phyloP scores from a whole-genome alignment of 2,888 invertebrate species.

The Amphiduros pacificus region DNA sequence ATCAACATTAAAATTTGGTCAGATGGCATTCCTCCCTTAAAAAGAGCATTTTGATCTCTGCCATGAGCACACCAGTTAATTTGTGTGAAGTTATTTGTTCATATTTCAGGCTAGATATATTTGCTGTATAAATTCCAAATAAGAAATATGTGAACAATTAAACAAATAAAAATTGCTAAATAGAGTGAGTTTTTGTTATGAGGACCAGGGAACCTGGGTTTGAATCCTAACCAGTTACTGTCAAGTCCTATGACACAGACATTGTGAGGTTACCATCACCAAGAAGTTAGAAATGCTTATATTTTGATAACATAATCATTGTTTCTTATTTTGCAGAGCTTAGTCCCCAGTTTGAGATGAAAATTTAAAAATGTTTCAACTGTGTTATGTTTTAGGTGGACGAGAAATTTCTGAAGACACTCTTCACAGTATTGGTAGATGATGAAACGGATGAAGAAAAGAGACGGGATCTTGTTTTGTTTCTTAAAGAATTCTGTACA shows the following conservation, averaged over 20 bases:
- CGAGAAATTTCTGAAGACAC: constrained; percentile 90
- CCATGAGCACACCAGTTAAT: neutral
- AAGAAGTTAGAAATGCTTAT: neutral
- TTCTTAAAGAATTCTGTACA: constrained; percentile 98
- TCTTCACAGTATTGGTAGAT: constrained; percentile 91
- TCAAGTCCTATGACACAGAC: no score
- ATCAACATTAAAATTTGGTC: no score
- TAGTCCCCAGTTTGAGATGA: neutral
- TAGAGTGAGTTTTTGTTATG: no score
- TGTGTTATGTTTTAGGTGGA: constrained; percentile 75
- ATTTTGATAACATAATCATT: no score
- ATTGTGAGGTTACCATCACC: neutral
- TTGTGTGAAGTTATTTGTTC: neutral
- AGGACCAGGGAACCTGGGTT: no score
- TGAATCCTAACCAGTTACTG: no score
- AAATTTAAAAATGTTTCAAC: neutral
- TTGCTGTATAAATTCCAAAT: neutral
- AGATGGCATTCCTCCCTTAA: no score
- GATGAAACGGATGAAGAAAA: constrained; percentile 81
- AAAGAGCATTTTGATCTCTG: neutral
- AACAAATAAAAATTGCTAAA: no score
- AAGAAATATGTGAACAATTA: no score
- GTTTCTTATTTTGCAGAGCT: no score
- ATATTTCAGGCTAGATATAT: neutral
- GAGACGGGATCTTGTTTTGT: constrained; percentile 90